Conservation (phyloP, 2,113 vertebrate genomes). For the Corythornis madagascariensis region DNA sequence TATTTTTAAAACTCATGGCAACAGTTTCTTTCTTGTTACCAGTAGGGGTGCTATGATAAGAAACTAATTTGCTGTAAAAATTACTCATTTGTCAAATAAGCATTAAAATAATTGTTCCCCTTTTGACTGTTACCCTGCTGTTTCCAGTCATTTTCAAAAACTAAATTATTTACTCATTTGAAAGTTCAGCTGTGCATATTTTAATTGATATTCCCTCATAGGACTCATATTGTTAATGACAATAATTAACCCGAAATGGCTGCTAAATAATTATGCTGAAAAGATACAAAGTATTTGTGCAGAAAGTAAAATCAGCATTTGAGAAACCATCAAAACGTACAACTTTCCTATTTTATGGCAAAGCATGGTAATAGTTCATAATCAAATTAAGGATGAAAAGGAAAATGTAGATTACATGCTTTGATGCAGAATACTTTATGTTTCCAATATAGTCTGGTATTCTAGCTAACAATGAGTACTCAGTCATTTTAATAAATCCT, state of each 20-base stretch:
- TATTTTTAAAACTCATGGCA: constrained; percentile 79
- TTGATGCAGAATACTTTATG: constrained; percentile 81
- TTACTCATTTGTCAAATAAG: constrained; percentile 94
- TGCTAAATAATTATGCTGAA: constrained; percentile 93
- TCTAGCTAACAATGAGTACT: constrained; percentile 70
- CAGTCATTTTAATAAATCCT: constrained; percentile 72
- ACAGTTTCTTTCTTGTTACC: constrained; percentile 80
- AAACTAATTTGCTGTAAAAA: constrained; percentile 94
- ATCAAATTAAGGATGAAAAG: constrained; percentile 83
- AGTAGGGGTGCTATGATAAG: constrained; percentile 87
- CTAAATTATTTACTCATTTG: constrained; percentile 95
- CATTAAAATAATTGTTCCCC: constrained; percentile 99
- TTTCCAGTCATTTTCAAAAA: constrained; percentile 93
- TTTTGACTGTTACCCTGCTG: constrained; percentile 96
- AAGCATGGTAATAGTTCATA: constrained; percentile 80
- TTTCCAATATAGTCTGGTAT: constrained; percentile 76
- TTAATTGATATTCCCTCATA: constrained; percentile 92
- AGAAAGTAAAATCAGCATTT: constrained; percentile 83
- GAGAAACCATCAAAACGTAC: constrained; percentile 79
- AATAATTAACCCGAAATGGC: constrained; percentile 98
- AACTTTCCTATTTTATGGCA: constrained; percentile 79
- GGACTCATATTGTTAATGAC: constrained; percentile 96
- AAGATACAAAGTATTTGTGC: constrained; percentile 81
- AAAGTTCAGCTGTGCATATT: constrained; percentile 85
- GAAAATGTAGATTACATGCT: constrained; percentile 73